Evolutionary conservation across 1,140 invertebrate species (phyloP), one percentile per base, ranked within the genome.

Genomic region (Drosophila nasuta): DNA sequence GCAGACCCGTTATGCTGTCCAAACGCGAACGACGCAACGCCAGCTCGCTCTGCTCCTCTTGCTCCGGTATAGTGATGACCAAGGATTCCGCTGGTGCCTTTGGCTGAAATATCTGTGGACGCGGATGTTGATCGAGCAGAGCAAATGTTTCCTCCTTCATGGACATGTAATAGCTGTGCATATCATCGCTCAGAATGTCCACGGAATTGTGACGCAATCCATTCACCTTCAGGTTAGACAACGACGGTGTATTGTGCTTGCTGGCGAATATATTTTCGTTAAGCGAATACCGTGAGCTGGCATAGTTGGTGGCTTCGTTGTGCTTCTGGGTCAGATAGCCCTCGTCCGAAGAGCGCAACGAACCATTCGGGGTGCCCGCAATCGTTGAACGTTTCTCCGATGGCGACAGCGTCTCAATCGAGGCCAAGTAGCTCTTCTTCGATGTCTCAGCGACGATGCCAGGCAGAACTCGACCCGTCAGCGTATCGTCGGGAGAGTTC

Each of bases 371-470:
- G 0, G 75, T 73, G 38, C 67, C 66, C 0, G 62, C 64, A 0
- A 54, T 48, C 2, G 52, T 46, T 1, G 91, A 92, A n/a, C 70
- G 78, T 35, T 92, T 92, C 46, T 92, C 91, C 13, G 82, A 92
- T 1, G 92, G 82, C 46, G 89, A 91, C 17, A 92, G 66, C 5
- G 92, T 92, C 59, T 92, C 92, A 5, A 91, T 82, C 5, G 91
- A 92, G 3, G 92, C 92, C 54, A 92, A 58, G 57, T 89, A 87
- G 30, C 38, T 54, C 33, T 89, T 86, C 46, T 83, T 91, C 10
- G 80, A 77, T 1, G 59, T 46, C 41, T 89, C 82, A 0, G 62
- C 64, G 0, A 60, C 74, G 38, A 63, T 72, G 38, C 71, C 82
- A 1, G 59, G 38, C 0, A 77, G 67, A 10, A 82, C 85, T 6